phyloP scores from a whole-genome alignment of 2,888 invertebrate genomes.

The Leptopilina drosophilae region DNA sequence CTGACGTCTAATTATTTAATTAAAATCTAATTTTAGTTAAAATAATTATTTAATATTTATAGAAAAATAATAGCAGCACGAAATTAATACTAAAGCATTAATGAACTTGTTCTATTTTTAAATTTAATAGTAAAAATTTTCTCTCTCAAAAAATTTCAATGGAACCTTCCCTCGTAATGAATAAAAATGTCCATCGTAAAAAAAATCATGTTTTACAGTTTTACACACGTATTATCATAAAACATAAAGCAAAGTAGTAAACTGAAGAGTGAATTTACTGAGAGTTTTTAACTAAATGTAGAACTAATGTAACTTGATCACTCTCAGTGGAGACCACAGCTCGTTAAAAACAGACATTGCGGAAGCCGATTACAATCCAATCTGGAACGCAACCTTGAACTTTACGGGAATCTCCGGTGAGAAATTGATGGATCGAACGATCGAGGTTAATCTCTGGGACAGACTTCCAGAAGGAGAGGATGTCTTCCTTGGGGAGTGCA shows the following conservation, averaged over 20 bases:
- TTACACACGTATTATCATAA: not conserved
- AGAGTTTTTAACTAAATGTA: not conserved
- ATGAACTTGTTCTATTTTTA: too few relatives aligned
- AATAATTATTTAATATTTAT: too few relatives aligned
- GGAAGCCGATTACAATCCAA: constrained; percentile 91
- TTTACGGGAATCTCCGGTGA: constrained; percentile 89
- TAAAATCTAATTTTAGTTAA: too few relatives aligned
- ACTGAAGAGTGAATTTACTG: not conserved
- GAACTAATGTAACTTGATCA: constrained; percentile 43
- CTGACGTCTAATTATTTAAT: too few relatives aligned
- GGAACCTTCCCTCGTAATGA: too few relatives aligned
- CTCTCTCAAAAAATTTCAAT: too few relatives aligned
- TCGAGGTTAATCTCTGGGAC: constrained; percentile 94
- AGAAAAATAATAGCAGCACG: too few relatives aligned
- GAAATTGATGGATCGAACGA: constrained; percentile 86
- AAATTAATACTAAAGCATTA: too few relatives aligned
- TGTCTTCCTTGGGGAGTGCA: constrained; percentile 89
- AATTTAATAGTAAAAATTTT: too few relatives aligned
- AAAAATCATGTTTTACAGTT: too few relatives aligned
- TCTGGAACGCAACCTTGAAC: constrained; percentile 94
- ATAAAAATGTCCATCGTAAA: too few relatives aligned
- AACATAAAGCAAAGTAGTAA: not conserved
- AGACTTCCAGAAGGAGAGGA: constrained; percentile 89
- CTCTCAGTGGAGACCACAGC: constrained; percentile 84
- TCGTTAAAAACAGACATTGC: constrained; percentile 91